A percentile compares a stretch with the other conserved stretches of the same genome.
Evolutionary conservation across 1,140 invertebrate species (phyloP).

Genomic region (Diorhabda elongata): DNA sequence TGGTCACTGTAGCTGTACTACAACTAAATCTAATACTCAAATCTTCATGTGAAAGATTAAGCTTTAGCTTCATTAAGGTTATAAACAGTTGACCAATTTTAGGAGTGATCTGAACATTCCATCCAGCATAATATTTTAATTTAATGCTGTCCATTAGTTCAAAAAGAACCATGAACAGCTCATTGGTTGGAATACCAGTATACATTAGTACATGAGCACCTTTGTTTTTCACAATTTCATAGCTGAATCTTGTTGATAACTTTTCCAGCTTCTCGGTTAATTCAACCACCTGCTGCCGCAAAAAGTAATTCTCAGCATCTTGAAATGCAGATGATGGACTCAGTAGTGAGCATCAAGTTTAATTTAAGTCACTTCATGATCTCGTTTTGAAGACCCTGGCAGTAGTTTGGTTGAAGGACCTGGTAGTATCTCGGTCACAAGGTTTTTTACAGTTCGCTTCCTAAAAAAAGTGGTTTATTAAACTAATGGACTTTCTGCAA

Average conservation of each 20-base stretch:
- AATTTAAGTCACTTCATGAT: no score
- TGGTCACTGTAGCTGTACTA: background rate
- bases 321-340: no score
- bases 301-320: no score
- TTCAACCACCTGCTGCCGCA: slow-evolving; percentile 4
- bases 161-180: slow-evolving; percentile 20
- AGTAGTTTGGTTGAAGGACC: no score
- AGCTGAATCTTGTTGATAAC: slow-evolving; percentile 24
- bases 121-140: background rate
- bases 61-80: slow-evolving; percentile 32
- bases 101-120: slow-evolving; percentile 14
- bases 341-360: no score
- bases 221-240: slow-evolving; percentile 23
- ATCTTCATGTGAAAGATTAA: slow-evolving; percentile 27
- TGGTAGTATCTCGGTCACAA: no score
- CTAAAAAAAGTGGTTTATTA: no score
- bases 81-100: slow-evolving; percentile 32
- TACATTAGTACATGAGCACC: slow-evolving; percentile 24
- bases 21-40: slow-evolving; percentile 26
- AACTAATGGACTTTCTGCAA: no score
- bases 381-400: no score
- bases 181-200: slow-evolving; percentile 27
- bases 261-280: slow-evolving; percentile 17
- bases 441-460: no score
- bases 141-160: background rate